Conservation (phyloP, 2,888 invertebrate genomes). For the Lydus trimaculatus region DNA sequence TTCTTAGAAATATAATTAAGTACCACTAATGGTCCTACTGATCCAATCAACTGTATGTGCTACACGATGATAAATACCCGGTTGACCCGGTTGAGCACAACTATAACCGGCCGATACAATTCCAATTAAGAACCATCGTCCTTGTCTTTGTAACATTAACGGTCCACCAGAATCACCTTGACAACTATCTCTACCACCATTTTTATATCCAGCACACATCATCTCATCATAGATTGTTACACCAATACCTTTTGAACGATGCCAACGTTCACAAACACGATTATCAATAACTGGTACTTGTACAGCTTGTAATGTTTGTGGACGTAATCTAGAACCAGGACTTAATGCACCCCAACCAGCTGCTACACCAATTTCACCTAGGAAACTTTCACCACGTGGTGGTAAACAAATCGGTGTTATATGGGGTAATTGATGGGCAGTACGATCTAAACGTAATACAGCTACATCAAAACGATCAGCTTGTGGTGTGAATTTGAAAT, state of each 20-base stretch:
- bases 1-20: slow-evolving; percentile 13
- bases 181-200: slow-evolving; percentile 81
- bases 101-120: slow-evolving; percentile 93
- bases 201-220: slow-evolving; percentile 92
- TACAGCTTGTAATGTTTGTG: slow-evolving; percentile 89
- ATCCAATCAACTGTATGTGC: slow-evolving; percentile 96
- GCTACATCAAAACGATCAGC: slow-evolving; percentile 92
- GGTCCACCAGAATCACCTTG: slow-evolving; percentile 91
- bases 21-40: slow-evolving; percentile 66
- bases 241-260: slow-evolving; percentile 78
- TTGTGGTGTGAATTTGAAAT: slow-evolving; percentile 92
- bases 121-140: slow-evolving; percentile 86
- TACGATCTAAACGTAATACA: slow-evolving; percentile 84
- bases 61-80: slow-evolving; percentile 92
- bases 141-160: slow-evolving; percentile 85
- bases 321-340: slow-evolving; percentile 83
- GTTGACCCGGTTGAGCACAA: slow-evolving; percentile 91
- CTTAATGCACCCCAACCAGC: slow-evolving; percentile 93
- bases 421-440: slow-evolving; percentile 90
- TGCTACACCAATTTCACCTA: slow-evolving; percentile 91
- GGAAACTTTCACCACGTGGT: slow-evolving; percentile 86
- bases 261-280: slow-evolving; percentile 75
- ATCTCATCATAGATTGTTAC: slow-evolving; percentile 94
- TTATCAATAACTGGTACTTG: slow-evolving; percentile 95
- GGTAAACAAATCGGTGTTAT: slow-evolving; percentile 92